Evolutionary conservation across 2,888 invertebrate genomes (phyloP).

Genomic region (Eupithecia tripunctaria): DNA sequence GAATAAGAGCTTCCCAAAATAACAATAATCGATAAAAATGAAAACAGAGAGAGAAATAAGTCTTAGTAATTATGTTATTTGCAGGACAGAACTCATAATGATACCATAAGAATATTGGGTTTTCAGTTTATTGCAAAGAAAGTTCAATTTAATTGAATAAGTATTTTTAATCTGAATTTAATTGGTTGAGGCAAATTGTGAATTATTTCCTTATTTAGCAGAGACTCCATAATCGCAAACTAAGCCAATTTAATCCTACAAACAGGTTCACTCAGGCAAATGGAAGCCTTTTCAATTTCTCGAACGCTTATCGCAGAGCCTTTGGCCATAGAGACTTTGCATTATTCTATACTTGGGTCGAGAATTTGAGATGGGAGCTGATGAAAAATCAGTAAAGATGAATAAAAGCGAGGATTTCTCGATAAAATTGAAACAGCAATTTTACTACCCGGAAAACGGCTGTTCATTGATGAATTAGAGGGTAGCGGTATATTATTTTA

Average conservation of each 20-base stretch:
- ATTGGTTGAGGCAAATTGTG: constrained; percentile 37
- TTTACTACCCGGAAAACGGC: neutral
- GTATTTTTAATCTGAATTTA: constrained; percentile 17
- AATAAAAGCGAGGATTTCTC: constrained; percentile 18
- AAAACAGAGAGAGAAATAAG: neutral
- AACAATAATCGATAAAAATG: neutral
- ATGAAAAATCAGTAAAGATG: constrained; percentile 21
- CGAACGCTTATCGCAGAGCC: constrained; percentile 59
- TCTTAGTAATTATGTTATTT: neutral
- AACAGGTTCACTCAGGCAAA: constrained; percentile 62
- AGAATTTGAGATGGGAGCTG: constrained; percentile 18
- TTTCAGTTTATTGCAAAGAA: neutral
- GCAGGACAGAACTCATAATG: neutral
- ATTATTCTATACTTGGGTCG: constrained; percentile 12
- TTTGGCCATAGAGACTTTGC: constrained; percentile 9
- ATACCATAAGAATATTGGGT: neutral
- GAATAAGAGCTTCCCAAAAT: neutral
- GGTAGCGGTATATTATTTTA: neutral
- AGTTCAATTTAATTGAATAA: neutral
- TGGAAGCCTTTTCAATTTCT: constrained; percentile 74
- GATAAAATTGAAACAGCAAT: constrained; percentile 11
- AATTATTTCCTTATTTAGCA: constrained; percentile 43
- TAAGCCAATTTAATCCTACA: constrained; percentile 72
- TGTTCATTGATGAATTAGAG: neutral
- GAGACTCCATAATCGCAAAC: constrained; percentile 57